Percentiles rank a stretch among this genome's conserved stretches.
These are phyloP conservation scores for Melinaea menophilus DNA, from an alignment of 2,888 invertebrate genomes.

Conservation along the genomic window DNA sequence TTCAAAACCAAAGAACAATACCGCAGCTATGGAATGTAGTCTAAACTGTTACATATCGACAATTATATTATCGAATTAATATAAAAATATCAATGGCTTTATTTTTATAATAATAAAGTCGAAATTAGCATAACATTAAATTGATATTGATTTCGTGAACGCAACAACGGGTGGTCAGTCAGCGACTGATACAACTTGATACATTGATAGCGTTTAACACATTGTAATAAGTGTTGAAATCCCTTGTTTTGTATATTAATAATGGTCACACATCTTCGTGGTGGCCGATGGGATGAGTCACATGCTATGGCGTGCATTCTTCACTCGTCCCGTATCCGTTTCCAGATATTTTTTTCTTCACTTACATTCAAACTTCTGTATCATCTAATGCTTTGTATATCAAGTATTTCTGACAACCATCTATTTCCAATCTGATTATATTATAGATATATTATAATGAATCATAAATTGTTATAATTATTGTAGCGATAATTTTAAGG, in stretches of 20 bases:
- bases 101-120: slow-evolving; percentile 10
- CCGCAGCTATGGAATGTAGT: slow-evolving; percentile 59
- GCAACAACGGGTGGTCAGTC: slow-evolving; percentile 48
- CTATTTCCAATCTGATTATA: too few species aligned
- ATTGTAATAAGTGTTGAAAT: slow-evolving; percentile 38
- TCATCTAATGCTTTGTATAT: slow-evolving; percentile 32
- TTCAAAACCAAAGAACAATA: slow-evolving; percentile 36
- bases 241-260: slow-evolving; percentile 34
- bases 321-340: slow-evolving; percentile 63
- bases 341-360: slow-evolving; percentile 47
- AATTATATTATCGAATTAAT: slow-evolving; percentile 18
- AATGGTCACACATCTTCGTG: slow-evolving; percentile 50
- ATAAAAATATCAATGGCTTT: slow-evolving; percentile 22
- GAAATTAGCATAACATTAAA: slow-evolving; percentile 12
- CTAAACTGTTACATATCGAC: slow-evolving; percentile 51
- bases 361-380: slow-evolving; percentile 50
- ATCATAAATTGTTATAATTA: too few species aligned
- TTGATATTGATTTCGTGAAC: slow-evolving; percentile 14
- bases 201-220: slow-evolving; percentile 36
- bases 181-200: slow-evolving; percentile 38
- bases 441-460: too few species aligned
- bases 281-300: slow-evolving; percentile 71
- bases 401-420: too few species aligned
- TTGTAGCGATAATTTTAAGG: too few species aligned
- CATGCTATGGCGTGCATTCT: slow-evolving; percentile 65